Percentiles rank a stretch among this genome's conserved stretches.
Conservation (phyloP, 2,888 invertebrate species). For the Eustalomyia histrio region DNA sequence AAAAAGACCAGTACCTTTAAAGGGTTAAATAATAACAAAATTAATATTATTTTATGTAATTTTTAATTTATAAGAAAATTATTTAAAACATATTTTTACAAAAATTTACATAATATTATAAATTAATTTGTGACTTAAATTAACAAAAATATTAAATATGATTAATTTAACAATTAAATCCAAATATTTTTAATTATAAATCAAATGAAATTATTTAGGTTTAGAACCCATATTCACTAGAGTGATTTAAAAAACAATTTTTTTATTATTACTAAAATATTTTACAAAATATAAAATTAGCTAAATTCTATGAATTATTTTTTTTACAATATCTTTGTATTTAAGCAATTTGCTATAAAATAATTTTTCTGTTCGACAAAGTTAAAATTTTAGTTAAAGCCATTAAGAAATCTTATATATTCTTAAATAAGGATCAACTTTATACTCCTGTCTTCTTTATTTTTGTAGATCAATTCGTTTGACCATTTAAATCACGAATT, state of each 20-base stretch:
- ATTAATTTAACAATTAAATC: neutral
- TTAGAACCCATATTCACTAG: constrained; percentile 58
- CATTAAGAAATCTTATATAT: too few relatives aligned
- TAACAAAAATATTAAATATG: too few relatives aligned
- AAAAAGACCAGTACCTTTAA: constrained; percentile 63
- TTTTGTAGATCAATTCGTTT: too few relatives aligned
- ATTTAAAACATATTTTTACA: neutral
- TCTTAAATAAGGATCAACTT: too few relatives aligned
- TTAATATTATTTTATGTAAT: neutral
- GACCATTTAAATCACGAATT: too few relatives aligned
- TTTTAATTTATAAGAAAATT: neutral
- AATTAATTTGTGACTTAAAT: constrained; percentile 12
- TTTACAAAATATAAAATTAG: constrained; percentile 1
- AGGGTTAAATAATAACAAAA: constrained; percentile 31
- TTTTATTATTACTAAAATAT: neutral
- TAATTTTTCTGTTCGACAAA: too few relatives aligned
- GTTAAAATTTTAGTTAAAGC: too few relatives aligned
- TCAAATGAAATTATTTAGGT: constrained; percentile 25
- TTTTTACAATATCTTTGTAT: neutral
- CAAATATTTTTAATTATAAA: neutral
- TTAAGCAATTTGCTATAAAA: too few relatives aligned
- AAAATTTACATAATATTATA: neutral
- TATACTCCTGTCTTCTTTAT: too few relatives aligned
- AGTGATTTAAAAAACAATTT: constrained; percentile 25
- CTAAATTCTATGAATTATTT: constrained; percentile 8